phyloP scores from a whole-genome alignment of 1,140 invertebrate genomes.

The Caenorhabditis remanei region DNA sequence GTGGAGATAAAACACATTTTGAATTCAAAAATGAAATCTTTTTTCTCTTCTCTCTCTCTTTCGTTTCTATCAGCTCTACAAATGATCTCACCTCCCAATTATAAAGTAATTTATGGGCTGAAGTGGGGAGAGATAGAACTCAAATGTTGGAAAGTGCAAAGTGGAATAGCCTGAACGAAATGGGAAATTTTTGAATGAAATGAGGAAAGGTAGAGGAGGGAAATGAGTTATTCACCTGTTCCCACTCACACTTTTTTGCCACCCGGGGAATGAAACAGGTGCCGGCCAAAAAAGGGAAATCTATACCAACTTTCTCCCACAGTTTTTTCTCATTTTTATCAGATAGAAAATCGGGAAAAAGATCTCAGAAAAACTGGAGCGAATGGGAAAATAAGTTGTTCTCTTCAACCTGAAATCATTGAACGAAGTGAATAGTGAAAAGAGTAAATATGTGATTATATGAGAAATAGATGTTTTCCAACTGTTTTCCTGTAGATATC shows the following conservation, averaged over 20 bases:
- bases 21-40: not conserved
- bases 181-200: not conserved
- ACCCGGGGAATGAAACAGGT: not conserved
- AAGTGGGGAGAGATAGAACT: not conserved
- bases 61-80: not conserved
- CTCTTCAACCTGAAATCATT: no score
- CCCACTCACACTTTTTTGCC: constrained; percentile 50
- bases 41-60: not conserved
- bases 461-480: no score
- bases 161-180: not conserved
- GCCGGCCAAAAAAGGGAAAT: not conserved
- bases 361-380: not conserved
- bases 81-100: constrained; percentile 35
- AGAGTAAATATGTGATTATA: no score
- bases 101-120: not conserved
- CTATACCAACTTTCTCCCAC: constrained; percentile 39
- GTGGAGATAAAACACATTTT: not conserved
- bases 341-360: not conserved
- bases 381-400: no score
- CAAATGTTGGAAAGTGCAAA: not conserved
- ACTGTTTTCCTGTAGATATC: no score
- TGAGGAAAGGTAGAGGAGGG: not conserved
- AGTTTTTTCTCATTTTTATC: not conserved
- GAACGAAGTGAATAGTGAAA: no score
- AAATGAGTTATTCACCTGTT: not conserved